These are phyloP conservation scores for Tragelaphus oryx DNA, from an alignment of 2,797 vertebrate genomes.

Conservation along the genomic window DNA sequence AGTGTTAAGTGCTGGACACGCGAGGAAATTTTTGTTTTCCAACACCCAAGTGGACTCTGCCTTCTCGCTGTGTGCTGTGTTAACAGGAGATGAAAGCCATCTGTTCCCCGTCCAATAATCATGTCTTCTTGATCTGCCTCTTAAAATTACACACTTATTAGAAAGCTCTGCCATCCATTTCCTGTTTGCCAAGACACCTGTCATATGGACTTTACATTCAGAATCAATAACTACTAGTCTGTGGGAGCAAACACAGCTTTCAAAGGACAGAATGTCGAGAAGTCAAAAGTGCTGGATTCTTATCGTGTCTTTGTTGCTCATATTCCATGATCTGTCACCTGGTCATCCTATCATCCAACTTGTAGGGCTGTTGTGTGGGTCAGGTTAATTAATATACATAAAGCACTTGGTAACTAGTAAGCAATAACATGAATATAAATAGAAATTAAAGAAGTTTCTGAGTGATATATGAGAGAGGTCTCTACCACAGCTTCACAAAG, in stretches of 20 bases:
- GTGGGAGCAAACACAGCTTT: conserved; percentile 63
- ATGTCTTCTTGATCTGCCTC: conserved; percentile 79
- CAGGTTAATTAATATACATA: neutral
- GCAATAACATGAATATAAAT: neutral
- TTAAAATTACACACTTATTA: conserved; percentile 81
- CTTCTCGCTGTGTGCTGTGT: neutral
- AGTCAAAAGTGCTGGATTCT: neutral
- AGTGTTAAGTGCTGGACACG: neutral
- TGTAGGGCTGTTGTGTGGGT: neutral
- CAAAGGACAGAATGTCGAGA: conserved; percentile 10
- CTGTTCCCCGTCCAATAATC: conserved; percentile 76
- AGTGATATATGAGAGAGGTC: neutral
- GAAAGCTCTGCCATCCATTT: conserved; percentile 77
- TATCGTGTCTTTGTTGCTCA: conserved; percentile 13
- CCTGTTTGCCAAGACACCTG: conserved; percentile 80
- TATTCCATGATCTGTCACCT: neutral
- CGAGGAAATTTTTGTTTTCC: neutral
- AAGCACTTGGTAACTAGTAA: neutral
- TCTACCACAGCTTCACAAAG: neutral
- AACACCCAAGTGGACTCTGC: fast-evolving
- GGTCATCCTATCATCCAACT: neutral
- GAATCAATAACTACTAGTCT: conserved; percentile 71
- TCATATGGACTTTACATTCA: conserved; percentile 76
- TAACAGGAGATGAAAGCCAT: conserved; percentile 66
- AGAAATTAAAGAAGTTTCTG: neutral